Conservation (phyloP, 2,888 invertebrate genomes). For the Neria commutata region DNA sequence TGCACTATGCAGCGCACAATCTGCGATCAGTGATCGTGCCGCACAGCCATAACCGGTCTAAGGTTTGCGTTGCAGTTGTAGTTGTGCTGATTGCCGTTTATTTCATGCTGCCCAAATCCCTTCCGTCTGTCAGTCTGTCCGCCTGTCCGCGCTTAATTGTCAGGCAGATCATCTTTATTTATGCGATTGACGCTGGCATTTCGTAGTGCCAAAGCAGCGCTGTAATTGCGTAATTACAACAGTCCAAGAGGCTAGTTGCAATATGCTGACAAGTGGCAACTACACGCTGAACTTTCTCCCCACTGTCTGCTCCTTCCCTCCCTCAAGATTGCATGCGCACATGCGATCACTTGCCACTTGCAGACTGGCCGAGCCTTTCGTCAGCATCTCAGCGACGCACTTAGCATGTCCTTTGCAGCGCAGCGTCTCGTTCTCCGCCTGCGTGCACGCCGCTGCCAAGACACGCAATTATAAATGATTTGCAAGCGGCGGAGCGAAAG, state of each 20-base stretch:
- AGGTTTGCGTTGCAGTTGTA: no score
- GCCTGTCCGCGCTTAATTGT: background rate
- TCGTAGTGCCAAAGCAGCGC: constrained; percentile 49
- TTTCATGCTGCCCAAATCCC: background rate
- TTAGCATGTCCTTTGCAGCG: background rate
- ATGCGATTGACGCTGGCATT: no score
- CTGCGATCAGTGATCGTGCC: no score
- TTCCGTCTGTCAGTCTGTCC: background rate
- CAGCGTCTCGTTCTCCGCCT: background rate
- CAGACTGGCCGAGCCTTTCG: constrained; percentile 13
- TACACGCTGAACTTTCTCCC: background rate
- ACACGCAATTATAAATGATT: constrained; percentile 27
- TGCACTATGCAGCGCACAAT: no score
- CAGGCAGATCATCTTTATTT: no score
- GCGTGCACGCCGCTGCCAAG: constrained; percentile 23
- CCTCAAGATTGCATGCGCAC: constrained; percentile 22
- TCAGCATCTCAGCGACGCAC: constrained; percentile 3
- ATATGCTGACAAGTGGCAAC: constrained; percentile 15
- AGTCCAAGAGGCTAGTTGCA: background rate
- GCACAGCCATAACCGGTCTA: no score
- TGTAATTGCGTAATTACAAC: constrained; percentile 53
- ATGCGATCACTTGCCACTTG: constrained; percentile 17
- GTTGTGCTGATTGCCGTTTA: constrained; percentile 11
- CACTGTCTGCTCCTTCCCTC: background rate
- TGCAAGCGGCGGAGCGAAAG: background rate